Evolutionary conservation across 92 coral and sea anemone species (phyloP).

Genomic region (Anthopleura xanthogrammica): DNA sequence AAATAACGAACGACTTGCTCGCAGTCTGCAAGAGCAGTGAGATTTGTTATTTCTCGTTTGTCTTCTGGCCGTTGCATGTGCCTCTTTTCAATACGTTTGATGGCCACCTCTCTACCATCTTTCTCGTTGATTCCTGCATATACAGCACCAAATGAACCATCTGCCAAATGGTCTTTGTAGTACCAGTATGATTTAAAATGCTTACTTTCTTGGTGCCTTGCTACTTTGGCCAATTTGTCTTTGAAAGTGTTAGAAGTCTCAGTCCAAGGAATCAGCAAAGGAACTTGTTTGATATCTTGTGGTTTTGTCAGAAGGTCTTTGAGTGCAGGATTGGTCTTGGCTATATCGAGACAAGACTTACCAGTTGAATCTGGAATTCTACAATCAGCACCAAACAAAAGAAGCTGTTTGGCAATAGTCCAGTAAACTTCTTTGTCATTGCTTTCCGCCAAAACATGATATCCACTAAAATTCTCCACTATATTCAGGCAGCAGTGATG

Average conservation of each 20-base stretch:
- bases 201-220: background rate
- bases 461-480: background rate
- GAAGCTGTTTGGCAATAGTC: background rate
- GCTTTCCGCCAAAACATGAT: background rate
- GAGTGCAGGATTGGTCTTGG: background rate
- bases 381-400: background rate
- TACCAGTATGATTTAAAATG: background rate
- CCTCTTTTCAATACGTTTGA: too few relatives aligned
- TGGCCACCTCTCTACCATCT: too few relatives aligned
- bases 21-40: too few relatives aligned
- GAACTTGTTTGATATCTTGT: background rate
- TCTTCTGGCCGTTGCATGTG: too few relatives aligned
- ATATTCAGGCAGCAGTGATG: constrained; percentile 10
- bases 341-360: background rate
- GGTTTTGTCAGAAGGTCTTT: background rate
- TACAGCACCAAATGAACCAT: background rate
- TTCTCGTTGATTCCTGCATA: constrained; percentile 19
- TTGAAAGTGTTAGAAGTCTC: background rate
- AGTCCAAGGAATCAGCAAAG: background rate
- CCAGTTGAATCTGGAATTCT: background rate
- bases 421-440: background rate
- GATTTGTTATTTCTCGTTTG: too few relatives aligned
- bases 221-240: background rate
- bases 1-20: too few relatives aligned
- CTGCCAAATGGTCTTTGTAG: background rate